These are phyloP conservation scores for Antheraea pernyi DNA, from an alignment of 1,140 invertebrate genomes.

Conservation along the genomic window DNA sequence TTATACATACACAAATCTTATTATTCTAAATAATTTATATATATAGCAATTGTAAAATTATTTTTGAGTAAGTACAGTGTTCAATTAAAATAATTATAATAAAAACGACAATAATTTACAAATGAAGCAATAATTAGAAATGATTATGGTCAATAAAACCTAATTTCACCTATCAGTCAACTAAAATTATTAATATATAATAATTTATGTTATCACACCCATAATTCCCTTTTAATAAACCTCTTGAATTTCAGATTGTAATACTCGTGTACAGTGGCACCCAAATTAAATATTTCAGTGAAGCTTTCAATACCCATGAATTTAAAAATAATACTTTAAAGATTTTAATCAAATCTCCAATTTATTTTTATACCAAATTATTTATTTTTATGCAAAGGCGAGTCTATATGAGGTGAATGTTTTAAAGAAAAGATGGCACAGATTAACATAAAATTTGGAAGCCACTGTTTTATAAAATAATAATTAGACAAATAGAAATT, in stretches of 20 bases:
- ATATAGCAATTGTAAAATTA: neutral
- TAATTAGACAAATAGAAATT: slow-evolving; percentile 52
- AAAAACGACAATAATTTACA: neutral
- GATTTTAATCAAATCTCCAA: too few species aligned
- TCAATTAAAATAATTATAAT: neutral
- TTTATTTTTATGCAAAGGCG: too few species aligned
- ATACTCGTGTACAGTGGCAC: neutral
- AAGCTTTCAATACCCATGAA: too few species aligned
- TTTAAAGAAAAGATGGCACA: neutral
- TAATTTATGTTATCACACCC: neutral
- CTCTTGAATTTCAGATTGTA: neutral
- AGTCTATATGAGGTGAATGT: neutral
- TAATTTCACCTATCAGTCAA: neutral
- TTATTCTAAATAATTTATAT: too few species aligned
- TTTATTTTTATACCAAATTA: too few species aligned
- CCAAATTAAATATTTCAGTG: neutral
- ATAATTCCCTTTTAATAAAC: neutral
- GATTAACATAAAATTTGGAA: neutral
- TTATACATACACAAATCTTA: neutral
- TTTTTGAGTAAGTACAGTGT: neutral
- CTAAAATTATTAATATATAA: neutral
- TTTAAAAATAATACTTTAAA: too few species aligned
- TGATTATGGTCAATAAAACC: neutral
- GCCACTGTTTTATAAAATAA: neutral
- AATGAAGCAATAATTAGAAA: neutral